Evolutionary conservation across 2,888 invertebrate genomes (phyloP).

Genomic region (Macaria liturata): DNA sequence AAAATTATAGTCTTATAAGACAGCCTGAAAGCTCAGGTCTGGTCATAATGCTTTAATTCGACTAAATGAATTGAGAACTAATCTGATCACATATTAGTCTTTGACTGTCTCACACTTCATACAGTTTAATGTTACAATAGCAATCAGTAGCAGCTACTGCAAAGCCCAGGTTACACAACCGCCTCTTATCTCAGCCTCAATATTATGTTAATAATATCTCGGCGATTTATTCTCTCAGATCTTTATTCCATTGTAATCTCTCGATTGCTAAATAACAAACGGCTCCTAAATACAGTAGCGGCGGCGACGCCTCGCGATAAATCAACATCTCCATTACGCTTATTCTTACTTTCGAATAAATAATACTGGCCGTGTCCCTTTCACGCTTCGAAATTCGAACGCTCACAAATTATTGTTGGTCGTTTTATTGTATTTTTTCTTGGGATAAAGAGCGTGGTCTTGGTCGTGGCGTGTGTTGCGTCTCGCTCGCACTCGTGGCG

Average conservation of each 20-base stretch:
- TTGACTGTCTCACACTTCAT: no score
- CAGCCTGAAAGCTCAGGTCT: no score
- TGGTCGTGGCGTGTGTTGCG: constrained; percentile 33
- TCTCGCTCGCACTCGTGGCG: constrained; percentile 60
- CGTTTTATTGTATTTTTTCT: constrained; percentile 63
- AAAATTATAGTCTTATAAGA: no score
- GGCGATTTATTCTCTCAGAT: constrained; percentile 49
- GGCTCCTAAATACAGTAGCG: constrained; percentile 70
- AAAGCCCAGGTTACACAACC: constrained; percentile 20
- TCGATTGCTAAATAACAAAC: constrained; percentile 66
- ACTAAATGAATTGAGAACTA: no score
- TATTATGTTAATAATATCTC: constrained; percentile 46
- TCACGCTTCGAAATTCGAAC: constrained; percentile 72
- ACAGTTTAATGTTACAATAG: no score
- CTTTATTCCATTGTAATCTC: constrained; percentile 57
- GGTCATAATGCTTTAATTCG: no score
- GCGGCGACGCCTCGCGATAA: constrained; percentile 62
- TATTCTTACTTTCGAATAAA: constrained; percentile 70
- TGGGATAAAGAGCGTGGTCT: constrained; percentile 32
- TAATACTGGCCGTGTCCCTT: constrained; percentile 62
- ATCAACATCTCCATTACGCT: constrained; percentile 74
- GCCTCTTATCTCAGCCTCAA: constrained; percentile 29
- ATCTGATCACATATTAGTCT: no score
- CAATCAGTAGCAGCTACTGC: background rate
- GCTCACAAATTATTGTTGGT: constrained; percentile 78